Base-by-base conservation (phyloP, 2,888 invertebrate species). In the Dynastes tityus region DNA sequence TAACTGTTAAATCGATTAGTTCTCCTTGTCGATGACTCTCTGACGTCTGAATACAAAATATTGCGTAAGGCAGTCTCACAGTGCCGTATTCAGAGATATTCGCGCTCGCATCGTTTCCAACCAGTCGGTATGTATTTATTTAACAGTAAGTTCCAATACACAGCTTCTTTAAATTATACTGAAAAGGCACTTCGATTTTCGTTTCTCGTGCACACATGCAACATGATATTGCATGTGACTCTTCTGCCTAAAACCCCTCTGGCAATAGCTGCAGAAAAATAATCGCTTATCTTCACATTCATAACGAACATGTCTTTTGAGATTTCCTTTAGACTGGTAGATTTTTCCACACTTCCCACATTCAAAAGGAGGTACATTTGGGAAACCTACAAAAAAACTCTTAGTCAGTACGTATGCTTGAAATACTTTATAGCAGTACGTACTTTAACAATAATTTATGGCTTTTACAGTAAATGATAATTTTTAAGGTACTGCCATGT, bases 221-320 rank as follows among this genome's bases (percentile, higher is more conserved):
- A 74, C 58, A 22, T 74, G 73, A 27, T 74, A 74, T 22, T 74
- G 55, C 40, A 74, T 61, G 29, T 74, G 73, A 45, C 58, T 61
- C 49, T 78, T 78, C 40, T 75, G 67, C 40, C 65, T 78, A 76
- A 79, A 79, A 16, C 71, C 32, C 37, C 68, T 76, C 32, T 37
- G 51, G 45, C 79, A 79, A 27, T 65, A 40, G 27, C n/a, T 40
- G 67, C 79, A 79, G 16, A 49, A 45, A 65, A 79, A 79, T 45
- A 40, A 27, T 45, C 71, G 49, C 27, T 78, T 65, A 16, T 68
- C 68, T 37, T 77, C 65, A 32, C 79, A 79, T 65, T 82, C 82
- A 61, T 80, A 79, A 16, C 67, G 76, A 74, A 78, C 55, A 58
- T 82, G 82, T 29, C 82, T 78, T 9, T 74, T 64, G 29, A 82